Percentiles rank a stretch among this genome's conserved stretches.
Conservation (phyloP, 1,140 invertebrate genomes). For the Drosophila littoralis region DNA sequence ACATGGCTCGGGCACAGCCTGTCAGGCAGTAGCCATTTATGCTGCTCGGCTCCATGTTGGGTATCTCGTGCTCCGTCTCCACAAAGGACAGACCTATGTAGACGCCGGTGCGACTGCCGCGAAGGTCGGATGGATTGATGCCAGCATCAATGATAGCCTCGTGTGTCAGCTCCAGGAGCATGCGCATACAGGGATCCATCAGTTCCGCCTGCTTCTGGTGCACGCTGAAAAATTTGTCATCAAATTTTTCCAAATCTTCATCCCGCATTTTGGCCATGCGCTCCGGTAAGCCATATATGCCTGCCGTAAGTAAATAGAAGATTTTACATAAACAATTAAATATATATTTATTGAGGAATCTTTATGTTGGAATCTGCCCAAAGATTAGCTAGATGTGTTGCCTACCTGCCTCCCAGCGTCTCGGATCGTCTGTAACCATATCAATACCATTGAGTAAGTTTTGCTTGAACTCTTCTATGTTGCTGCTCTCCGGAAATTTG, state of each 20-base stretch:
- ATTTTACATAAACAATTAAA: too few relatives aligned
- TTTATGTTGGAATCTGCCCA: too few relatives aligned
- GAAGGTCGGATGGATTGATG: constrained; percentile 90
- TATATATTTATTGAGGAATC: too few relatives aligned
- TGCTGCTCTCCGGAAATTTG: constrained; percentile 94
- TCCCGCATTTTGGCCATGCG: constrained; percentile 96
- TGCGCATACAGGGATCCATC: constrained; percentile 97
- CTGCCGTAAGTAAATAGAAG: constrained; percentile 13
- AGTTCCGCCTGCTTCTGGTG: constrained; percentile 96
- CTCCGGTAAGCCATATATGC: constrained; percentile 92
- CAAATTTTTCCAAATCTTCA: constrained; percentile 94
- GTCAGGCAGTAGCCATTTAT: constrained; percentile 96
- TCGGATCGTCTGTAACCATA: constrained; percentile 93
- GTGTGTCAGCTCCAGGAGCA: constrained; percentile 96
- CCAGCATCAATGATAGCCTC: constrained; percentile 98
- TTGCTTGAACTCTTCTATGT: constrained; percentile 94
- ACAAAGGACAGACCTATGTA: constrained; percentile 95
- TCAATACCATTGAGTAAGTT: constrained; percentile 94
- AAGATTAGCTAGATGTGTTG: too few relatives aligned
- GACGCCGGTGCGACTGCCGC: constrained; percentile 94
- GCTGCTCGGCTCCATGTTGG: constrained; percentile 89
- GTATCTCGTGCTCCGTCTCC: constrained; percentile 92
- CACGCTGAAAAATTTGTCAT: constrained; percentile 96
- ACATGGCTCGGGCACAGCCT: constrained; percentile 97
- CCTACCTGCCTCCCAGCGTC: constrained; percentile 89